phyloP scores from a whole-genome alignment of 2,797 vertebrate species.

The Pangasius sanitwongsei region DNA sequence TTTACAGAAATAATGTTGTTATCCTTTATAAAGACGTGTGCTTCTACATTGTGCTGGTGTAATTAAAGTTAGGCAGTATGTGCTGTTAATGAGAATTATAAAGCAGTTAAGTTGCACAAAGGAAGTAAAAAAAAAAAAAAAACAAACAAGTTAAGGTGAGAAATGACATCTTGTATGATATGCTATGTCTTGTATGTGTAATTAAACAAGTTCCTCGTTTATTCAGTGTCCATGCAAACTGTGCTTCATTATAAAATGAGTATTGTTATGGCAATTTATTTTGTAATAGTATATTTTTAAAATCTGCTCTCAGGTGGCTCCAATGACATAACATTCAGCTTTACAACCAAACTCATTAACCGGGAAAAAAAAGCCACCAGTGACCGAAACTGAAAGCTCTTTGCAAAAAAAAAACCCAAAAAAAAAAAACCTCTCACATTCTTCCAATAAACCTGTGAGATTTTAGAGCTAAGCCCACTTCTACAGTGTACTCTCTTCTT shows the following conservation, averaged over 20 bases:
- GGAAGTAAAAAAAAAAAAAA: slow-evolving; percentile 15
- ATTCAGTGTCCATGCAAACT: neutral
- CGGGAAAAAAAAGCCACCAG: neutral
- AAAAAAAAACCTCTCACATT: neutral
- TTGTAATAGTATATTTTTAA: slow-evolving; percentile 13
- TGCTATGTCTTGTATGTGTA: neutral
- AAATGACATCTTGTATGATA: slow-evolving; percentile 12
- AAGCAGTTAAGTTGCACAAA: slow-evolving; percentile 17
- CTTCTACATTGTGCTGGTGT: slow-evolving; percentile 43
- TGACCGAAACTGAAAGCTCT: neutral
- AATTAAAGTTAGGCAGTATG: slow-evolving; percentile 47
- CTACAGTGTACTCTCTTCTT: neutral
- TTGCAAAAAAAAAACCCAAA: neutral
- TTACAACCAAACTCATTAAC: slow-evolving; percentile 20
- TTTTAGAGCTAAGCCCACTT: slow-evolving; percentile 26
- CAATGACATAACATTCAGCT: slow-evolving; percentile 22
- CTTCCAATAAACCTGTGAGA: slow-evolving; percentile 37
- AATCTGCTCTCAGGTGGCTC: slow-evolving; percentile 28
- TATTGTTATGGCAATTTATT: neutral
- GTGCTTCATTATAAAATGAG: neutral
- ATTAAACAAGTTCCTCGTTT: slow-evolving; percentile 1
- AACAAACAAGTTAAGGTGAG: neutral
- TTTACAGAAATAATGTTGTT: slow-evolving; percentile 49
- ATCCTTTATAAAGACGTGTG: slow-evolving; percentile 48
- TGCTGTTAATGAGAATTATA: slow-evolving; percentile 52